Evolutionary conservation across 2,113 vertebrate species (phyloP).

Genomic region (Grammomys surdaster): DNA sequence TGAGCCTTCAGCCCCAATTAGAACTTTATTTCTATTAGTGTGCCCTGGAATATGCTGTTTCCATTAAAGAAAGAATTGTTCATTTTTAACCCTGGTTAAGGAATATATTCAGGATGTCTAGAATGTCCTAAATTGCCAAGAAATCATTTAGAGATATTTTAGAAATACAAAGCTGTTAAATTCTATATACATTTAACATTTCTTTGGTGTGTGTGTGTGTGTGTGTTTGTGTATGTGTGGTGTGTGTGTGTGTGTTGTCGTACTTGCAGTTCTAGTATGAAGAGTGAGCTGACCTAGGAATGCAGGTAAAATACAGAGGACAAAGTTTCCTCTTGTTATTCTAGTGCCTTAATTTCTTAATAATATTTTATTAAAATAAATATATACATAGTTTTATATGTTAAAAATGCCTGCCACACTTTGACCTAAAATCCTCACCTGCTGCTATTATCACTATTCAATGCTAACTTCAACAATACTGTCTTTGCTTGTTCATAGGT

Average conservation of each 20-base stretch:
- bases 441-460: too few relatives aligned
- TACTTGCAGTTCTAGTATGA: too few relatives aligned
- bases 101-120: neutral
- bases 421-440: too few relatives aligned
- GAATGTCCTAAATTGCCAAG: neutral
- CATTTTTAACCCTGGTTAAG: neutral
- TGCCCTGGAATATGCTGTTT: neutral
- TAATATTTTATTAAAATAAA: too few relatives aligned
- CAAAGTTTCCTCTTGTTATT: neutral
- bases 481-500: too few relatives aligned
- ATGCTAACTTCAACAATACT: too few relatives aligned
- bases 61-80: neutral
- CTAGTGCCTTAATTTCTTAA: neutral
- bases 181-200: neutral
- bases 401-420: too few relatives aligned
- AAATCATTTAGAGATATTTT: neutral
- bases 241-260: too few relatives aligned
- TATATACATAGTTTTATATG: too few relatives aligned
- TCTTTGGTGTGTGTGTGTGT: neutral
- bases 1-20: neutral
- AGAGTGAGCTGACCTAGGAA: too few relatives aligned
- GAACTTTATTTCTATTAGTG: neutral
- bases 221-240: too few relatives aligned
- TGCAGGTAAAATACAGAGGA: neutral
- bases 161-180: neutral